Conservation (phyloP, 2,113 vertebrate species). For the Chlorocebus sabaeus region DNA sequence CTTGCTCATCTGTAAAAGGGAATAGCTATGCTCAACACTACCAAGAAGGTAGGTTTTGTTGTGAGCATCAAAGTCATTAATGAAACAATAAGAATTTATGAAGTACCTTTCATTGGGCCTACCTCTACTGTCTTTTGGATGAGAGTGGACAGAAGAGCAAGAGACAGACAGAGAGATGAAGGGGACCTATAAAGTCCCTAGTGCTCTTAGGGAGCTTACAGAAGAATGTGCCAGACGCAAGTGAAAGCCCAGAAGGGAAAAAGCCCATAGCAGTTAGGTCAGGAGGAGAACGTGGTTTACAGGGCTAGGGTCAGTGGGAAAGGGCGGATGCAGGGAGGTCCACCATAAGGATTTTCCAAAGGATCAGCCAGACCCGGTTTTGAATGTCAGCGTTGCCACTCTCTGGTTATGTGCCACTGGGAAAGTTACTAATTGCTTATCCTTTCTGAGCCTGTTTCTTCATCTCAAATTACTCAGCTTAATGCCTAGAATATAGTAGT, state of each 20-base stretch:
- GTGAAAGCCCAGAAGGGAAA: neutral
- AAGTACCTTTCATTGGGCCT: neutral
- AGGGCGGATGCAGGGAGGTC: too few species aligned
- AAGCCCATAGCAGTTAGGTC: neutral
- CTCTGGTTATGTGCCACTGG: neutral
- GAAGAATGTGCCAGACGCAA: rapidly evolving
- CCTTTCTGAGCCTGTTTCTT: neutral
- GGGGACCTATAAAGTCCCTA: neutral
- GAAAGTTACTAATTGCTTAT: neutral
- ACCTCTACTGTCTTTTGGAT: neutral
- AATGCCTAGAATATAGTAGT: neutral
- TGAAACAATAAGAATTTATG: neutral
- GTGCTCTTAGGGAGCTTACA: neutral
- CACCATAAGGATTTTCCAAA: too few species aligned
- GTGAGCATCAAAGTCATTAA: neutral
- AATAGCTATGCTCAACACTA: neutral
- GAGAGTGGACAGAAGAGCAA: neutral
- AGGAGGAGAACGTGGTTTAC: neutral
- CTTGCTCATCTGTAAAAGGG: neutral
- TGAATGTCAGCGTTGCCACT: neutral
- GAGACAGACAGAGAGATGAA: neutral
- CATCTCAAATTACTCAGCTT: neutral
- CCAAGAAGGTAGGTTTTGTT: neutral
- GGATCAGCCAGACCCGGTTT: too few species aligned
- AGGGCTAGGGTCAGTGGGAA: neutral